phyloP scores from a whole-genome alignment of 2,113 vertebrate species.

The Guaruba guarouba region DNA sequence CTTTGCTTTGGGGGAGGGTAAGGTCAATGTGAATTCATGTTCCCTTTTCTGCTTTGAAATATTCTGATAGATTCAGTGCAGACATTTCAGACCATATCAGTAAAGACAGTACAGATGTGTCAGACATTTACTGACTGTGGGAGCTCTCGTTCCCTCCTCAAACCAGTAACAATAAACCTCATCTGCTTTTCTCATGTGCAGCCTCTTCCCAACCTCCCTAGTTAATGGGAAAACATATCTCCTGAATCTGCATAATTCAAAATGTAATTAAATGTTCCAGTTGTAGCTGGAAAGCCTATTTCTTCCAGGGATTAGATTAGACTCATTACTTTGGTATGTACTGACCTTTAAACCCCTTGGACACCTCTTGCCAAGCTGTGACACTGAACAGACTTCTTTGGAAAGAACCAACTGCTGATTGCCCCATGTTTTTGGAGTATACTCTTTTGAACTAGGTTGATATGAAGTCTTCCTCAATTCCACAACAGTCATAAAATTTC shows the following conservation, averaged over 20 bases:
- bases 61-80: not conserved
- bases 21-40: not conserved
- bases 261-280: slow-evolving; percentile 29
- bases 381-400: not conserved
- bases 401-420: not conserved
- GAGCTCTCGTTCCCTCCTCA: not conserved
- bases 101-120: not conserved
- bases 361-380: not conserved
- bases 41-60: not conserved
- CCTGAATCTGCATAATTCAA: slow-evolving; percentile 38
- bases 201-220: not conserved
- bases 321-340: not conserved
- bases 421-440: not conserved
- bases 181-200: not conserved
- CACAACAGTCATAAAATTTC: not conserved
- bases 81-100: not conserved
- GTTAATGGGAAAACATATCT: not conserved
- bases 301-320: slow-evolving; percentile 25
- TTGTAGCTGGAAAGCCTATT: slow-evolving; percentile 38
- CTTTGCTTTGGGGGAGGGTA: slow-evolving; percentile 7
- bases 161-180: not conserved
- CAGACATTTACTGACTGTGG: not conserved
- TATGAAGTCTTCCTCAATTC: not conserved
- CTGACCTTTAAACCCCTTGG: slow-evolving; percentile 18
- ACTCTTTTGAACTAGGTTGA: not conserved